phyloP scores from a whole-genome alignment of 1,140 invertebrate genomes.

The Steinernema khuongi region DNA sequence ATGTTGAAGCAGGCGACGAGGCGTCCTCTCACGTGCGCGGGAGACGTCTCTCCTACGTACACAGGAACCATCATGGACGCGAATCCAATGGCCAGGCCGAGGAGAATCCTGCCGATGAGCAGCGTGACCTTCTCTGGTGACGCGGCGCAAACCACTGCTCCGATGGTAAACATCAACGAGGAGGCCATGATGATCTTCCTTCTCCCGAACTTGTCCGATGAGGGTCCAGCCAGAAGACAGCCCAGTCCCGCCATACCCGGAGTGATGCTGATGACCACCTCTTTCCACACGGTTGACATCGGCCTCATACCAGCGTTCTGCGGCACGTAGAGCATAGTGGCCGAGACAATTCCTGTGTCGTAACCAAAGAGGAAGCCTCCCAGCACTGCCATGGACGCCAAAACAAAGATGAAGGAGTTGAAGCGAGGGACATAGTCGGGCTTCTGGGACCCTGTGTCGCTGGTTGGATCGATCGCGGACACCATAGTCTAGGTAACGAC shows the following conservation, averaged over 20 bases:
- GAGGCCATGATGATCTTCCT: constrained; percentile 64
- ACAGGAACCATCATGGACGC: constrained; percentile 67
- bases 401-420: constrained; percentile 59
- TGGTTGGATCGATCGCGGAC: too few relatives aligned
- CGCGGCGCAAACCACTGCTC: constrained; percentile 64
- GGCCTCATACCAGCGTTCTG: constrained; percentile 35
- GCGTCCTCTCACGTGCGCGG: constrained; percentile 62
- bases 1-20: constrained; percentile 65
- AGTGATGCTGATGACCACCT: constrained; percentile 45
- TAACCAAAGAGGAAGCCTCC: constrained; percentile 69
- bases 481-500: too few relatives aligned
- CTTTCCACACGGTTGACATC: constrained; percentile 35
- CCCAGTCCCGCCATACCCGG: constrained; percentile 63
- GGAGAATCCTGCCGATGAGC: constrained; percentile 64
- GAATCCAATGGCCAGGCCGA: constrained; percentile 66
- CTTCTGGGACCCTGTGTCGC: background rate
- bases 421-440: constrained; percentile 42
- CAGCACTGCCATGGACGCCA: constrained; percentile 63
- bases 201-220: constrained; percentile 64
- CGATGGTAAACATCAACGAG: constrained; percentile 64
- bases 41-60: constrained; percentile 66
- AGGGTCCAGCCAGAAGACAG: constrained; percentile 63
- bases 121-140: constrained; percentile 62
- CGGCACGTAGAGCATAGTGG: constrained; percentile 65
- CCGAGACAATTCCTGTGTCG: constrained; percentile 68